Base-by-base conservation (phyloP, 2,888 invertebrate genomes). In the Plusia festucae region DNA sequence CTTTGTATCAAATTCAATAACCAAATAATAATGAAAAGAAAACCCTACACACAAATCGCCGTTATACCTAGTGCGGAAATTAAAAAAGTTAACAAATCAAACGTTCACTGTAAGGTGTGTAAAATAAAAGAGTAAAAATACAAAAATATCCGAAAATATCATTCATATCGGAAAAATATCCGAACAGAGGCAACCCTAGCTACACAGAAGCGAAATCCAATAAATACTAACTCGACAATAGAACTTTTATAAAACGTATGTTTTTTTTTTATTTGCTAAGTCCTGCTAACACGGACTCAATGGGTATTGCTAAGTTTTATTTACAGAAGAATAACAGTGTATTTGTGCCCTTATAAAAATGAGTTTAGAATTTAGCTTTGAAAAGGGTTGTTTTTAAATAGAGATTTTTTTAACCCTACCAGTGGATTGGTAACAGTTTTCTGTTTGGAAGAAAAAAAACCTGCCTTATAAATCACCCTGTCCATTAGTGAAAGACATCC, bases 191-290 rank as follows among this genome's bases (percentile, higher is more conserved):
- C 75, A 78, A 40, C 73, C 73, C 73, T 73, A 60, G 7, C 27
- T 24, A 58, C 73, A 69, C 63, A 72, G 59, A 53, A 56, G 62
- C 69, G 49, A 40, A 70, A 68, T 62, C 71, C 79, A 77, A 82
- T 82, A 83, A 81, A 82, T 81, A 82, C 73, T 65, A 75, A 76
- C 74, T 70, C 56, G 58, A 82, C 82, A 81, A 81, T 76, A 76
- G 74, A 77, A 81, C 68, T 77, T 77, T 79, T 79, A 60, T 70
- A 69, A 76, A 68, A 46, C 62, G 57, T 30, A 18, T 60, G 73
- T 73, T 73, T 70, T 78, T 73, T n/a, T 76, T 78, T 79, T 71
- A 73, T 81, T 78, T 73, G 63, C 61, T 61, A 68, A 72, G 64
- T 72, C 59, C 61, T 72, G 68, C 73, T 74, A 74, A 70, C 70